Evolutionary conservation across 1,140 invertebrate genomes (phyloP).

Genomic region (Drosophila pandora): DNA sequence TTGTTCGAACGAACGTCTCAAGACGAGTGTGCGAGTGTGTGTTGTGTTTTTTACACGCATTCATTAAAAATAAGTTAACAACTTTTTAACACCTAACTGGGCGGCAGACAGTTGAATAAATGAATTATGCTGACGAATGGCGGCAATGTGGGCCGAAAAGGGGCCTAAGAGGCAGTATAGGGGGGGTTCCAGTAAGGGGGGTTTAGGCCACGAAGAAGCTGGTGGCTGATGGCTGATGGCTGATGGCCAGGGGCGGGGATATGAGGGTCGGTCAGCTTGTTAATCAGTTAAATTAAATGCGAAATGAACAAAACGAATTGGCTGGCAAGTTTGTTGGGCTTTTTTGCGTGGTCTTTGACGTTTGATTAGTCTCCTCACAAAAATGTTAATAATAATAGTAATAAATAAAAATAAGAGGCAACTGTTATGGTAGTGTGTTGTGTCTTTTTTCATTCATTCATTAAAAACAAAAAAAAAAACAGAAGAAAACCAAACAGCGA

Average conservation of each 20-base stretch:
- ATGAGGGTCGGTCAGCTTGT: slow-evolving; percentile 50
- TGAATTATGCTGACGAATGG: slow-evolving; percentile 81
- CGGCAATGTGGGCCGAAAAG: slow-evolving; percentile 20
- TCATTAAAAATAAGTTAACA: slow-evolving; percentile 84
- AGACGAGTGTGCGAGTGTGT: slow-evolving; percentile 4
- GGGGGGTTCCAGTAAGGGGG: too few relatives aligned
- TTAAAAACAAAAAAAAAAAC: slow-evolving; percentile 30
- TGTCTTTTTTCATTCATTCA: slow-evolving; percentile 67
- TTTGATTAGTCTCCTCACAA: slow-evolving; percentile 57
- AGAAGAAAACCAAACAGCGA: neutral
- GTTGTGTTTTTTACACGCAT: slow-evolving; percentile 71
- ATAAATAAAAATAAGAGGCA: slow-evolving; percentile 29
- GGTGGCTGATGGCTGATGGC: neutral
- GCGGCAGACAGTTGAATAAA: slow-evolving; percentile 82
- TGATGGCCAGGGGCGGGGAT: neutral
- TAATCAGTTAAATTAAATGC: slow-evolving; percentile 82
- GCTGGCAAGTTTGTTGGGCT: slow-evolving; percentile 46
- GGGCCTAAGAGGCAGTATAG: neutral
- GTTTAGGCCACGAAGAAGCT: neutral
- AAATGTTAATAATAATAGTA: neutral
- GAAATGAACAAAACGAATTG: slow-evolving; percentile 81
- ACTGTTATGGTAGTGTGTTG: slow-evolving; percentile 44
- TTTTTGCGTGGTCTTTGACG: slow-evolving; percentile 62
- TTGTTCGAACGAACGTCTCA: too few relatives aligned
- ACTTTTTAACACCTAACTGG: slow-evolving; percentile 83